Evolutionary conservation across 1,140 invertebrate species (phyloP), one percentile per base, ranked within the genome.

Genomic region (Hycleus cichorii): DNA sequence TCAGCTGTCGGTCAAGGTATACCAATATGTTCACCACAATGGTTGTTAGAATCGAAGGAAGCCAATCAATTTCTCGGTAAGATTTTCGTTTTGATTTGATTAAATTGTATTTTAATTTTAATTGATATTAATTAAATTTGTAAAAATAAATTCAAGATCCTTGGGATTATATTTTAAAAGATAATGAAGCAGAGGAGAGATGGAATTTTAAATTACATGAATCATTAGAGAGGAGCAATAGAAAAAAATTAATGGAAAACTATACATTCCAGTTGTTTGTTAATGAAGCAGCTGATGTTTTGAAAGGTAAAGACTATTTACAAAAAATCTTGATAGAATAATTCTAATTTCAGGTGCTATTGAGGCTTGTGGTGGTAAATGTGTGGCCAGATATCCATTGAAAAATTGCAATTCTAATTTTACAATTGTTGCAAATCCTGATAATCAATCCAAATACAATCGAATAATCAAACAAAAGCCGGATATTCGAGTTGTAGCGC

Each of bases 41-140:
- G 78, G 78, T 71, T 80, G 4, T 68, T 74, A 9, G 76, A 74
- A 10, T 79, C 76, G 53, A 71, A 66, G 8, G 74, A 78, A 57
- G 64, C 63, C 3, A 71, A 71, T 8, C 68, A 64, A 40, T 74
- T 80, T 60, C 72, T 80, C 40, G 77, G 68, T 68, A 59, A 49
- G 11, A 44, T 53, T 18, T 18, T 1, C 43, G n/a, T 38, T 46
- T 58, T 45, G 6, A 32, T 32, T 5, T 5, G n/a, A 2, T 51
- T 9, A 40, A 40, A 40, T 40, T 39, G 7, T 46, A 51, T 5
- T 10, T 40, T 27, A 7, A 5, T 4, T 32, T 32, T 4, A 5
- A 32, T 32, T 32, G 4, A 7, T 32, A 5, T 32, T 40, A 38
- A 42, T 27, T 50, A 24, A 24, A 40, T 32, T 48, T 61, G 5